Conservation (phyloP, 1,140 invertebrate genomes). For the Triops longicaudatus region DNA sequence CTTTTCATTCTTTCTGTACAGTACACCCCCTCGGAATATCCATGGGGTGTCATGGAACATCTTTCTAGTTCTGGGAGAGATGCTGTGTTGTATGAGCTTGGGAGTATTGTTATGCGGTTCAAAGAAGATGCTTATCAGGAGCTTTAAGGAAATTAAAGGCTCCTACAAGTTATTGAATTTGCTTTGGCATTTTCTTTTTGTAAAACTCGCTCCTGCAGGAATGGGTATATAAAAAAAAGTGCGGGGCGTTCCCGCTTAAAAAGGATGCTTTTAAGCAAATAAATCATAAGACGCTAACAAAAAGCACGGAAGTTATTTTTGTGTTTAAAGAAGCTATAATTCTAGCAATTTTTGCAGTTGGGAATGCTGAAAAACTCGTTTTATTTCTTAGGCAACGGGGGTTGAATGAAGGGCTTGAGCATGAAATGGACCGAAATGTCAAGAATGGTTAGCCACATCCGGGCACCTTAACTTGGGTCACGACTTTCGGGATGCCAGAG, state of each 20-base stretch:
- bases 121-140: background rate
- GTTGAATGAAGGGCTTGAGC: background rate
- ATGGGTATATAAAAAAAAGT: background rate
- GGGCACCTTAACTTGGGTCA: background rate
- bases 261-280: background rate
- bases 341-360: background rate
- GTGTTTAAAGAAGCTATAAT: background rate
- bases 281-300: background rate
- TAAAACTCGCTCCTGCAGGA: background rate
- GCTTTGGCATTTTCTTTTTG: background rate
- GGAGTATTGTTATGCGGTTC: background rate
- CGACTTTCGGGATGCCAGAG: background rate
- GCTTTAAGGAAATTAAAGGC: background rate
- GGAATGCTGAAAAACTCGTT: background rate
- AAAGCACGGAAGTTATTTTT: background rate
- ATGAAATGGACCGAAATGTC: conserved; percentile 12
- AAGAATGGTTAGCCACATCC: conserved; percentile 11
- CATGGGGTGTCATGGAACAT: background rate
- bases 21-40: background rate
- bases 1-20: background rate
- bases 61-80: background rate
- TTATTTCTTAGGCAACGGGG: background rate
- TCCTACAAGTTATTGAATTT: background rate
- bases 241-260: background rate
- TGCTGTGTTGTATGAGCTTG: background rate